A percentile compares a stretch with the other conserved stretches of the same genome.
phyloP scores from a whole-genome alignment of 2,888 invertebrate species.

The Acleris holmiana region DNA sequence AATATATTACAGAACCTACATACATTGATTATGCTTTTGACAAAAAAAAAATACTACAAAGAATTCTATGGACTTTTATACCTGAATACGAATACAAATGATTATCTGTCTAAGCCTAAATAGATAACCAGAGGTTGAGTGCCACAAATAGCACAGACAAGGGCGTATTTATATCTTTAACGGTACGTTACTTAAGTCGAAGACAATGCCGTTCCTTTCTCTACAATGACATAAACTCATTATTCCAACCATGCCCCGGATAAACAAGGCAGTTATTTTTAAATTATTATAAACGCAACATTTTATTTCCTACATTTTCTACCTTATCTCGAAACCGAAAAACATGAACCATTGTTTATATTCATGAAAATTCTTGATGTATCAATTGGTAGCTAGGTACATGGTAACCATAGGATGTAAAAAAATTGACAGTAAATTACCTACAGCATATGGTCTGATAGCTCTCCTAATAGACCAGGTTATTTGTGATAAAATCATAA shows the following conservation, averaged over 20 bases:
- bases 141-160: conserved; percentile 44
- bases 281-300: conserved; percentile 8
- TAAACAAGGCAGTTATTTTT: conserved; percentile 21
- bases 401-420: background rate
- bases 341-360: background rate
- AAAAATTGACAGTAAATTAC: conserved; percentile 26
- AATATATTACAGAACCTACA: too few species aligned
- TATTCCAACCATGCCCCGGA: conserved; percentile 35
- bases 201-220: conserved; percentile 56
- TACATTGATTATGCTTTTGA: too few species aligned
- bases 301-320: background rate
- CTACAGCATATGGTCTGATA: conserved; percentile 56
- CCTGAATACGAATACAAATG: background rate
- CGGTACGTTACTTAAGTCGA: conserved; percentile 50
- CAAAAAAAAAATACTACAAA: background rate
- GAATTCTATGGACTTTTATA: background rate
- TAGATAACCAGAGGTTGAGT: conserved; percentile 23
- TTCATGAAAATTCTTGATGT: background rate
- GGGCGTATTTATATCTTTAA: conserved; percentile 54
- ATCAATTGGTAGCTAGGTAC: background rate
- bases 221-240: conserved; percentile 41
- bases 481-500: conserved; percentile 64
- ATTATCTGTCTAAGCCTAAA: background rate
- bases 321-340: too few species aligned
- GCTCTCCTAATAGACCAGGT: conserved; percentile 57